Percentiles rank a stretch among this genome's conserved stretches.
Conservation (phyloP, 2,888 invertebrate species). For the Drosophila mimetica region DNA sequence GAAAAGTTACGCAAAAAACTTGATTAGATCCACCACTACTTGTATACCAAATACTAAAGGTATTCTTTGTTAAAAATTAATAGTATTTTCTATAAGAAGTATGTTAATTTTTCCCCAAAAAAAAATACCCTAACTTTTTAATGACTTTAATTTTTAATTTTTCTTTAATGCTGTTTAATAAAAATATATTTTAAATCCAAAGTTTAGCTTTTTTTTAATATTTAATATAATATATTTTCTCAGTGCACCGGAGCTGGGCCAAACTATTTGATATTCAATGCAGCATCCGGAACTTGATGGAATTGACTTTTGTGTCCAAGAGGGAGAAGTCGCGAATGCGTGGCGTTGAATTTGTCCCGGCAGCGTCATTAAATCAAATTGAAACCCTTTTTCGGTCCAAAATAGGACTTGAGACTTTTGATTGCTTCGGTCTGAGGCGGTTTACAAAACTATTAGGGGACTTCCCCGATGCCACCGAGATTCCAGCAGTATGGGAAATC, state of each 20-base stretch:
- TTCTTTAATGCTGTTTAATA: too few species aligned
- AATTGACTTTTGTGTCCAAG: constrained; percentile 71
- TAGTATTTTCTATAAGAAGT: too few species aligned
- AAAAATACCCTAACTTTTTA: too few species aligned
- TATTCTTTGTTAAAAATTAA: too few species aligned
- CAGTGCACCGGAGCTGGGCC: constrained; percentile 25
- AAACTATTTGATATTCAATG: constrained; percentile 77
- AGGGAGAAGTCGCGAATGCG: constrained; percentile 39
- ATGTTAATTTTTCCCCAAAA: too few species aligned
- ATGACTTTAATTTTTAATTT: too few species aligned
- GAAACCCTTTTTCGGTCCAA: constrained; percentile 69
- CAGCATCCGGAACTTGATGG: constrained; percentile 77
- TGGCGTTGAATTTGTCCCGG: constrained; percentile 74
- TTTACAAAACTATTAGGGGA: constrained; percentile 48
- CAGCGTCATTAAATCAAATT: constrained; percentile 79
- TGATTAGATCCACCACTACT: background rate
- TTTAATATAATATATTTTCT: too few species aligned
- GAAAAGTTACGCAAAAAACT: background rate
- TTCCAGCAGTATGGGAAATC: constrained; percentile 34
- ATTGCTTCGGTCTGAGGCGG: constrained; percentile 56
- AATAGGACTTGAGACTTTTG: constrained; percentile 66
- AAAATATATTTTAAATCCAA: too few species aligned
- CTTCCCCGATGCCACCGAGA: background rate
- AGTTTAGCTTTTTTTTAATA: too few species aligned
- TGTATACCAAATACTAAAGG: background rate